phyloP scores from a whole-genome alignment of 92 coral and sea anemone genomes.

The Epizoanthus fatuus region DNA sequence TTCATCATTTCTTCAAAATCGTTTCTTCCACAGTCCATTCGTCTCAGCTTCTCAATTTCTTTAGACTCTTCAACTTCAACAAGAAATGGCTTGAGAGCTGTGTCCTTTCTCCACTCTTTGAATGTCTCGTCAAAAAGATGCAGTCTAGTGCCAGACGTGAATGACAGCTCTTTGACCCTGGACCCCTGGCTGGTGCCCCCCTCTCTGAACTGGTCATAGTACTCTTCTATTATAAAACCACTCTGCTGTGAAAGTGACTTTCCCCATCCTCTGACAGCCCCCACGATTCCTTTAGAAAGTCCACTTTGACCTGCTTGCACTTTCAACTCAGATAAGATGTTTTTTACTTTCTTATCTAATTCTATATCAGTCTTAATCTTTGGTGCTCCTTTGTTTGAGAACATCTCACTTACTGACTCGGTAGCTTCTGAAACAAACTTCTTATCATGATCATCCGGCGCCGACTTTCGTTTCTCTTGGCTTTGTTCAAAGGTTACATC shows the following conservation, averaged over 20 bases:
- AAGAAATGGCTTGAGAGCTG: constrained; percentile 34
- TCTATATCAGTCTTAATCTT: constrained; percentile 58
- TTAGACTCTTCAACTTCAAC: constrained; percentile 52
- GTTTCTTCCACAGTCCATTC: constrained; percentile 69
- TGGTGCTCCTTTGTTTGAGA: constrained; percentile 10
- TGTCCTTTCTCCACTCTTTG: constrained; percentile 4
- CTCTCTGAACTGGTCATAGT: constrained; percentile 42
- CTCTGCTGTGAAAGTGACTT: constrained; percentile 44
- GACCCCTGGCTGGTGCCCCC: constrained; percentile 17
- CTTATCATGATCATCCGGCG: constrained; percentile 5
- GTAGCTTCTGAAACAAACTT: constrained; percentile 26
- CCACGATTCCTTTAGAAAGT: constrained; percentile 76
- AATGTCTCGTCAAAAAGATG: constrained; percentile 69
- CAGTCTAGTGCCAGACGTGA: constrained; percentile 61
- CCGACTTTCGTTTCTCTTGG: not conserved
- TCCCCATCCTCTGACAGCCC: constrained; percentile 87
- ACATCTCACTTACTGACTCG: constrained; percentile 1
- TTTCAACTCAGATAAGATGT: constrained; percentile 71
- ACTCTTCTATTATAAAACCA: constrained; percentile 37
- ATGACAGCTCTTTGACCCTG: constrained; percentile 20
- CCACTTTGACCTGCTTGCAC: constrained; percentile 72
- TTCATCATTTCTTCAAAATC: constrained; percentile 86
- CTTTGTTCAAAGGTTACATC: not conserved
- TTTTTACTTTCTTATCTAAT: constrained; percentile 69
- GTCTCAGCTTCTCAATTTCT: constrained; percentile 40